A percentile compares a stretch with the other conserved stretches of the same genome.
Conservation (phyloP, 2,797 vertebrate genomes). For the Acrossocheilus fasciatus region DNA sequence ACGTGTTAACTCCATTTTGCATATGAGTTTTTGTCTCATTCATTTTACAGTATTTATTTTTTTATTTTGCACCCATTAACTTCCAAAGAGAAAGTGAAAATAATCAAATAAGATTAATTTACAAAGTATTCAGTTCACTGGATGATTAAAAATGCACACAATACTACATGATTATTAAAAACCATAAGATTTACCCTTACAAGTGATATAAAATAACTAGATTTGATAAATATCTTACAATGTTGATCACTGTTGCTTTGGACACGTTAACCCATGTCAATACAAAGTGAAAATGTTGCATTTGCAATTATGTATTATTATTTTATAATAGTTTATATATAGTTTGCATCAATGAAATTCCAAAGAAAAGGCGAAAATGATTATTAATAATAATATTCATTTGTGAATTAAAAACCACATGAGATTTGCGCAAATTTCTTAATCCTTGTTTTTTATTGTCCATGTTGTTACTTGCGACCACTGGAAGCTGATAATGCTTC, state of each 20-base stretch:
- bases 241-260: not conserved
- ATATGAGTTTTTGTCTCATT: no score
- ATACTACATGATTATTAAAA: not conserved
- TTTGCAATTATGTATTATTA: not conserved
- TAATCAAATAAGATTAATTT: not conserved
- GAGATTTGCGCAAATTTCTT: not conserved
- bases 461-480: not conserved
- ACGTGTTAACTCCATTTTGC: no score
- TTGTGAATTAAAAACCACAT: not conserved
- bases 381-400: not conserved
- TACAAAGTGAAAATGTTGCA: not conserved
- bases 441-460: not conserved
- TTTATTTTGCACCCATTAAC: not conserved
- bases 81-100: not conserved
- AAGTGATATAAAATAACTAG: no score
- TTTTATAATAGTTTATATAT: not conserved
- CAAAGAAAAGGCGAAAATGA: not conserved
- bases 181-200: not conserved
- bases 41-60: no score
- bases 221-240: no score
- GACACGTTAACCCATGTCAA: not conserved
- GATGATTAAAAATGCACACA: not conserved
- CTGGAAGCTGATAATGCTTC: conserved; percentile 3
- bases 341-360: not conserved
- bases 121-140: not conserved